Base-by-base conservation (phyloP, 2,888 invertebrate genomes). In the Sussaba pulchella region DNA sequence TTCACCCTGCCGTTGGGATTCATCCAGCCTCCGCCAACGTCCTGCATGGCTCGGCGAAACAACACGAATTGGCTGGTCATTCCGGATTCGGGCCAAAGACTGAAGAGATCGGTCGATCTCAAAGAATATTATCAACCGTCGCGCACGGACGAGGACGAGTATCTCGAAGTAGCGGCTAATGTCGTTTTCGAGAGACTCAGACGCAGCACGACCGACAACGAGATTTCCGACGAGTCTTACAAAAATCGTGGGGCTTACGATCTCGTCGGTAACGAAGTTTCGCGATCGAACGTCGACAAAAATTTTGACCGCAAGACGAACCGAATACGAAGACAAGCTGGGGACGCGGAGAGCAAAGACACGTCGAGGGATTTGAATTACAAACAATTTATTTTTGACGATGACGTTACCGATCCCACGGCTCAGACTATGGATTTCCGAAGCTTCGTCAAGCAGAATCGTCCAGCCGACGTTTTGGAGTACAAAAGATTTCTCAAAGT, bases 1-100 rank as follows among this genome's bases (percentile, higher is more conserved):
- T 99, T 99, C 93, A 99, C 99, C 52, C 94, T 99, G 86, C 98
- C 99, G 0, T 93, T 99, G 87, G 98, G 98, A 81, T 98, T 99
- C 93, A 97, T 99, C 86, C 97, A 98, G 90, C 99, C 99, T 0
- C 96, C 97, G 47, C 97, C 98, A 0, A 96, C 97, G 70, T 95
- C 96, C n/a, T 99, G 99, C 92, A 95, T 98, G 90, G 89, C 92
- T 3, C 89, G 90, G 8, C 93, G 93, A 74, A 96, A 96, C 89
- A 92, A 94, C 79, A 95, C 96, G 1, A 94, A 94, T 88, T 93
- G 94, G 80, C 92, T 97, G 67, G 94, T 94, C 47, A 92, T 94
- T 17, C 95, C 95, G n/a, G 93, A 93, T 54, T 86, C 92, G 1
- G 90, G 91, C 5, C 89, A 90, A 31, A 89, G 93, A 75, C 91